Base-by-base conservation (phyloP, 2,888 invertebrate genomes). In the Dynastes grantii region DNA sequence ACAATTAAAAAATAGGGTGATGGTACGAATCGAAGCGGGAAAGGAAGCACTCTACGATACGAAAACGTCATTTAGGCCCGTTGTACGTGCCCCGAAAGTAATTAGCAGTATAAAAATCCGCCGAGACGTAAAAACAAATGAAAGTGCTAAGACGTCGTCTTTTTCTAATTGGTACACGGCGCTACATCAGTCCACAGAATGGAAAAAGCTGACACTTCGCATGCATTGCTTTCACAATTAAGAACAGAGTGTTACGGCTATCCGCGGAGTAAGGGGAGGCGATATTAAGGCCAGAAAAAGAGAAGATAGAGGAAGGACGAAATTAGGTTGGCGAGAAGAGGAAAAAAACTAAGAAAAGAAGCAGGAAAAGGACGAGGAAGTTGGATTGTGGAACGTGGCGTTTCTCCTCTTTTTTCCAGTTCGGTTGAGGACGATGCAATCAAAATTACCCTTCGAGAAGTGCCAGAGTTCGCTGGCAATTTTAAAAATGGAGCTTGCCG, bases 31-130 rank as follows among this genome's bases (percentile, higher is more conserved):
- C 53, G 55, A 16, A 55, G 29, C 61, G 61, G 58, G 63, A 75
- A 75, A 58, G 8, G 22, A 58, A 58, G 55, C 73, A 11, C 32
- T 45, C 61, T 27, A 22, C 22, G 40, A 13, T 16, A 22, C 49
- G 45, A 61, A 61, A 61, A 61, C 73, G 49, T 63, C 73, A 61
- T 29, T 61, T 75, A 75, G 61, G 45, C 22, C 61, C 73, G 16
- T 77, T 51, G 81, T 85, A 88, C 88, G 88, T 88, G 88, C 87
- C 85, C 77, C 84, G 87, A 88, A 89, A 88, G 88, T 89, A 89
- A 89, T 89, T 89, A 89, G 88, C 85, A 86, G 87, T 86, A 88
- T 89, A 89, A 89, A 89, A 89, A 89, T 89, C 89, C 88, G 87
- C 85, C 86, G 88, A 87, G 88, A 87, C 86, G 84, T 83, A 83